These are phyloP conservation scores for Rhabdophis nuchalis DNA, from an alignment of 2,797 vertebrate species.

Conservation along the genomic window DNA sequence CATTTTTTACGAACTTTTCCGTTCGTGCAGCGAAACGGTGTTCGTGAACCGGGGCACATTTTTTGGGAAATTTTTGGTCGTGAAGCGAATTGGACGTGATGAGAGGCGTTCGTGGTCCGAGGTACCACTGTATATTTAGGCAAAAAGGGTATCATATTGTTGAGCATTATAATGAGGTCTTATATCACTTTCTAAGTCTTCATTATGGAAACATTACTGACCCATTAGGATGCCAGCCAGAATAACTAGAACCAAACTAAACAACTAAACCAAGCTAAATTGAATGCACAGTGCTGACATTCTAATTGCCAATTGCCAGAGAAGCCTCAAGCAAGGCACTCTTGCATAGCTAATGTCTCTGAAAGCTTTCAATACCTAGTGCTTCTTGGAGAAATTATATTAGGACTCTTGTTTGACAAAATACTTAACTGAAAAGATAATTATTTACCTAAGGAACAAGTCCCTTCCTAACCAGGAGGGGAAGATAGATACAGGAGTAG, in stretches of 20 bases:
- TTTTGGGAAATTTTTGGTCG: too few species aligned
- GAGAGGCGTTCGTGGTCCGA: too few species aligned
- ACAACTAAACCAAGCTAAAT: background rate
- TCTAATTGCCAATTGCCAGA: background rate
- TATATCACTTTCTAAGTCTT: background rate
- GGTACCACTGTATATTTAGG: too few species aligned
- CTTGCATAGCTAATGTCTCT: background rate
- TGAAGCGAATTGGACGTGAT: too few species aligned
- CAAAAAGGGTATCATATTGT: background rate
- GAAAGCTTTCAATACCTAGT: background rate
- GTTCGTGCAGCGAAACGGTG: too few species aligned
- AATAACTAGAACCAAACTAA: background rate
- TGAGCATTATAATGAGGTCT: background rate
- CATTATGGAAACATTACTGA: background rate
- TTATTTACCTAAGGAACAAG: background rate
- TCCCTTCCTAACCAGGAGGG: background rate
- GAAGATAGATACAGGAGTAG: background rate
- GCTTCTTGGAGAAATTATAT: background rate
- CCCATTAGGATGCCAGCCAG: background rate
- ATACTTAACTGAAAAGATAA: background rate
- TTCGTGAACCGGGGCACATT: too few species aligned
- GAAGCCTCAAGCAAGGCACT: background rate
- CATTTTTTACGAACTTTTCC: too few species aligned
- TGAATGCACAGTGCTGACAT: background rate
- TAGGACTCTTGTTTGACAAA: background rate